Evolutionary conservation across 2,113 vertebrate species (phyloP).

Genomic region (Toxostoma redivivum): DNA sequence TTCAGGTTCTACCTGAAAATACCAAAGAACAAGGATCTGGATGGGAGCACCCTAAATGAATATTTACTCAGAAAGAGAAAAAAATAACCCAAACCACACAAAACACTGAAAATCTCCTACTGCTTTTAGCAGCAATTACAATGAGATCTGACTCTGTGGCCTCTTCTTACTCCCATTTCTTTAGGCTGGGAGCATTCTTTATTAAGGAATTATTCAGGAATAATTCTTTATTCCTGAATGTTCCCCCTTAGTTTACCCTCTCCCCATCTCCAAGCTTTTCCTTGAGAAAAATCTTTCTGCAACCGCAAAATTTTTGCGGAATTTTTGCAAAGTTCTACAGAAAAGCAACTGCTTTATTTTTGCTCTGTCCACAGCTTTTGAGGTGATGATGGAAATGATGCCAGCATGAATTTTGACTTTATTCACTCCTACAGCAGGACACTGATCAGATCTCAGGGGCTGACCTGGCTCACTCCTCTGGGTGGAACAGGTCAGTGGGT

Average conservation of each 20-base stretch:
- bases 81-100: neutral
- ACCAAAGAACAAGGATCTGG: neutral
- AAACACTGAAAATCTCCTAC: neutral
- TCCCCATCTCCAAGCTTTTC: neutral
- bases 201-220: no score
- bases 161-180: neutral
- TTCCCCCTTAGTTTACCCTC: neutral
- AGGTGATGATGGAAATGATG: neutral
- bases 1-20: neutral
- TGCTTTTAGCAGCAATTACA: neutral
- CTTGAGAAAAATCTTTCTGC: neutral
- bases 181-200: neutral
- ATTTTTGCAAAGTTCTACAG: no score
- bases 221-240: neutral
- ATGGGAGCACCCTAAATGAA: neutral
- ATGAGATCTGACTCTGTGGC: neutral
- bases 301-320: neutral
- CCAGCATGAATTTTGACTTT: neutral
- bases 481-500: neutral
- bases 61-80: neutral
- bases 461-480: neutral
- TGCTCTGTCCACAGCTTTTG: neutral
- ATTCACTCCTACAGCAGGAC: neutral
- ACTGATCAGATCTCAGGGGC: neutral
- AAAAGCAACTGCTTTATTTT: neutral